A percentile compares a stretch with the other conserved stretches of the same genome.
phyloP scores from a whole-genome alignment of 1,140 invertebrate genomes.

The Asbolus verrucosus region DNA sequence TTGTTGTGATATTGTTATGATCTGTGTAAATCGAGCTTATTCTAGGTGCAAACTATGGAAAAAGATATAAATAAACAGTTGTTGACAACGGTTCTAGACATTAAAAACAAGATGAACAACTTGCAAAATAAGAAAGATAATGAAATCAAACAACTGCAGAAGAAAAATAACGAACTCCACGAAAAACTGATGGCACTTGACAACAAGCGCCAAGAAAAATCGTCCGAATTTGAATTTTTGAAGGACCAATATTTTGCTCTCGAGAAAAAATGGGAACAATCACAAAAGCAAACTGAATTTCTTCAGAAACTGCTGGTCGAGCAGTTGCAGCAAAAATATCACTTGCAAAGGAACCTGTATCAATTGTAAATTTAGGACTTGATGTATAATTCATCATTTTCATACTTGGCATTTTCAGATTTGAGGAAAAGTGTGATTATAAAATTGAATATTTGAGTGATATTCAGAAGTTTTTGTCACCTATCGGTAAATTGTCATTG shows the following conservation, averaged over 20 bases:
- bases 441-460: slow-evolving; percentile 1
- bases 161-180: slow-evolving; percentile 11
- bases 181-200: not conserved
- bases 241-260: not conserved
- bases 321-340: slow-evolving; percentile 20
- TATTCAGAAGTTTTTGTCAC: slow-evolving; percentile 5
- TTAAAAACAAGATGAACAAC: slow-evolving; percentile 15
- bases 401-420: too few species aligned
- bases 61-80: slow-evolving; percentile 8
- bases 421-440: slow-evolving; percentile 24
- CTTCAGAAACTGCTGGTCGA: slow-evolving; percentile 12
- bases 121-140: slow-evolving; percentile 14
- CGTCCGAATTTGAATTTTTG: slow-evolving; percentile 1
- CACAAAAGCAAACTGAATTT: slow-evolving; percentile 1
- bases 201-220: slow-evolving; percentile 2
- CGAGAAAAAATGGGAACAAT: slow-evolving; percentile 16
- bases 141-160: slow-evolving; percentile 10
- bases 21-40: too few species aligned
- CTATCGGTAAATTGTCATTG: not conserved
- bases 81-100: slow-evolving; percentile 2
- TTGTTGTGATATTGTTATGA: too few species aligned
- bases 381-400: too few species aligned
- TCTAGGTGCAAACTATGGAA: slow-evolving; percentile 29
- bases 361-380: slow-evolving; percentile 12
- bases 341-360: slow-evolving; percentile 16